These are phyloP conservation scores for Darevskia mixta DNA, from an alignment of 2,797 vertebrate genomes.

Conservation along the genomic window DNA sequence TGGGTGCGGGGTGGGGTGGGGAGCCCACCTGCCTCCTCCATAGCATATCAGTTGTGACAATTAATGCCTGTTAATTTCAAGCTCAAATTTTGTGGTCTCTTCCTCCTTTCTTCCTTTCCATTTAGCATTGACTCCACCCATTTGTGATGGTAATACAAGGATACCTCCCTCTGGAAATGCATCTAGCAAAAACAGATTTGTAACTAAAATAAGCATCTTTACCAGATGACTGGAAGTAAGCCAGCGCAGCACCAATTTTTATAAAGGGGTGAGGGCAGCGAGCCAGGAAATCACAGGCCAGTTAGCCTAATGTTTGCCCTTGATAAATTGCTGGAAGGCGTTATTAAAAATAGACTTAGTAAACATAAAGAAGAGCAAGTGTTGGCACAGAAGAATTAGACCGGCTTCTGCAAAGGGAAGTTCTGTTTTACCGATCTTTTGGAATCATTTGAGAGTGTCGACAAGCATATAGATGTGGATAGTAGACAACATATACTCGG, in stretches of 20 bases:
- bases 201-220: not conserved
- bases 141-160: not conserved
- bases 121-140: not conserved
- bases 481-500: not conserved
- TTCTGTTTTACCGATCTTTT: not conserved
- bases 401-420: not conserved
- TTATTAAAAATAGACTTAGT: not conserved
- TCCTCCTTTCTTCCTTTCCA: not conserved
- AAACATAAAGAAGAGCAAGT: slow-evolving; percentile 2
- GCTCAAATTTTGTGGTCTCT: not conserved
- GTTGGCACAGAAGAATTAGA: not conserved
- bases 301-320: not conserved
- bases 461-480: not conserved
- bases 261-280: not conserved
- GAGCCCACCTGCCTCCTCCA: no score
- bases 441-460: not conserved
- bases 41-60: not conserved
- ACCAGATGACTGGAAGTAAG: not conserved
- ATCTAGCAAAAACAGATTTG: not conserved
- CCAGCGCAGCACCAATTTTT: not conserved
- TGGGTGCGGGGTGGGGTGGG: no score
- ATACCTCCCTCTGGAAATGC: not conserved
- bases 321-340: not conserved
- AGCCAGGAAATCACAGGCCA: not conserved
- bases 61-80: not conserved